These are phyloP conservation scores for Acrobasis suavella DNA, from an alignment of 2,888 invertebrate species.

Conservation along the genomic window DNA sequence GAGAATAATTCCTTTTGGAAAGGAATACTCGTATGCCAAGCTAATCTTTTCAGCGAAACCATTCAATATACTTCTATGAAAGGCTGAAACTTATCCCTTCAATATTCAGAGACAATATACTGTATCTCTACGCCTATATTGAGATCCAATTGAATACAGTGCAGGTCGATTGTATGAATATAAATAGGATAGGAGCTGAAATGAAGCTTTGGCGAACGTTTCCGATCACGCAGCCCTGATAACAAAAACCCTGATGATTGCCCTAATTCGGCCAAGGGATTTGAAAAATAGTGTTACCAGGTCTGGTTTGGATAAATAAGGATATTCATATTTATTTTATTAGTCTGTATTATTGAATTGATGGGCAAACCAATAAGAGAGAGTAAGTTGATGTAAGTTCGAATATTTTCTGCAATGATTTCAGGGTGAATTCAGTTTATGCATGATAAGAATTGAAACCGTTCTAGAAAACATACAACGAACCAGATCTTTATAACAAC, in stretches of 20 bases:
- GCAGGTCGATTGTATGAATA: conserved; percentile 21
- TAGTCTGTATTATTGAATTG: too few species aligned
- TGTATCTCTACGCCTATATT: conserved; percentile 16
- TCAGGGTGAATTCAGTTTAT: too few species aligned
- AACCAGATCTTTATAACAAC: too few species aligned
- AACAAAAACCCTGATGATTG: conserved; percentile 37
- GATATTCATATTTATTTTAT: background rate
- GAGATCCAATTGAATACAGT: conserved; percentile 14
- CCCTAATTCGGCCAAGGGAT: conserved; percentile 60
- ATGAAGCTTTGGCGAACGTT: conserved; percentile 6
- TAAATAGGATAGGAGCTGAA: conserved; percentile 18
- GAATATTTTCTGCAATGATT: too few species aligned
- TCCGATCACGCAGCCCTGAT: conserved; percentile 22
- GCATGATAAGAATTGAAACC: too few species aligned
- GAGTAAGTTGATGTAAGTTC: too few species aligned
- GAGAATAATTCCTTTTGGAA: background rate
- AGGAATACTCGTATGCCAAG: background rate
- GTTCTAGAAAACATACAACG: too few species aligned
- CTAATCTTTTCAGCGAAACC: background rate
- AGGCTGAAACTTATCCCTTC: conserved; percentile 17
- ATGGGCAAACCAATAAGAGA: too few species aligned
- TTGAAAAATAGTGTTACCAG: conserved; percentile 27
- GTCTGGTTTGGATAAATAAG: background rate
- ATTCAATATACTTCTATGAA: conserved; percentile 13
- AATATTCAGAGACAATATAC: conserved; percentile 18